Percentiles rank a stretch among this genome's conserved stretches.
Conservation (phyloP, 2,888 invertebrate species). For the Synergus laeviventris region DNA sequence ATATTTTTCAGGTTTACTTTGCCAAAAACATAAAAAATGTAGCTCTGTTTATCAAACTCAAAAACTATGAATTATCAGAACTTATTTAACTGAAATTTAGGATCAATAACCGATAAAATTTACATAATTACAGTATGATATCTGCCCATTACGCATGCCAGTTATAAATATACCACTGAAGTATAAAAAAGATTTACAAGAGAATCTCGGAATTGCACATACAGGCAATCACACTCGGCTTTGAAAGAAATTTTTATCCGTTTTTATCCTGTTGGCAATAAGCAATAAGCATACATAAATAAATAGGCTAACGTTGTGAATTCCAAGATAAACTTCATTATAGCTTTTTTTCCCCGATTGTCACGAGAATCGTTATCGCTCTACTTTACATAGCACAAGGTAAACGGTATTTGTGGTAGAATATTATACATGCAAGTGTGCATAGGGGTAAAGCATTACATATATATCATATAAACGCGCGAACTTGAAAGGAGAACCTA, state of each 20-base stretch:
- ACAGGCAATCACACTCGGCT: not conserved
- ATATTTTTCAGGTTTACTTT: not conserved
- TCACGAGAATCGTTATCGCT: not conserved
- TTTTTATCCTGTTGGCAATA: not conserved
- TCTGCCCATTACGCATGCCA: not conserved
- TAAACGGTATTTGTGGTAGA: not conserved
- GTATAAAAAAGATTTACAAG: not conserved
- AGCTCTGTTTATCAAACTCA: not conserved
- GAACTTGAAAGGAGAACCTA: constrained; percentile 1
- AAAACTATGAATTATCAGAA: not conserved
- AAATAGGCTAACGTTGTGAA: not conserved
- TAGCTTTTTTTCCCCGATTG: not conserved
- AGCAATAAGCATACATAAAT: not conserved
- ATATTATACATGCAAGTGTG: not conserved
- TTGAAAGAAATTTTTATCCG: not conserved
- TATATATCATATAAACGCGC: not conserved
- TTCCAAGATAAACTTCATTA: not conserved
- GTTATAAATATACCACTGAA: not conserved
- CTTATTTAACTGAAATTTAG: not conserved
- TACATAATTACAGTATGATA: not conserved
- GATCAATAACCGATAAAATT: not conserved
- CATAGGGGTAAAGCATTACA: constrained; percentile 4
- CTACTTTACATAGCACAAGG: not conserved
- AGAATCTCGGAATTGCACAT: not conserved
- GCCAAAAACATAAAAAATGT: not conserved